Percentiles rank a stretch among this genome's conserved stretches.
phyloP scores from a whole-genome alignment of 2,888 invertebrate species.

The Scotopteryx bipunctaria region DNA sequence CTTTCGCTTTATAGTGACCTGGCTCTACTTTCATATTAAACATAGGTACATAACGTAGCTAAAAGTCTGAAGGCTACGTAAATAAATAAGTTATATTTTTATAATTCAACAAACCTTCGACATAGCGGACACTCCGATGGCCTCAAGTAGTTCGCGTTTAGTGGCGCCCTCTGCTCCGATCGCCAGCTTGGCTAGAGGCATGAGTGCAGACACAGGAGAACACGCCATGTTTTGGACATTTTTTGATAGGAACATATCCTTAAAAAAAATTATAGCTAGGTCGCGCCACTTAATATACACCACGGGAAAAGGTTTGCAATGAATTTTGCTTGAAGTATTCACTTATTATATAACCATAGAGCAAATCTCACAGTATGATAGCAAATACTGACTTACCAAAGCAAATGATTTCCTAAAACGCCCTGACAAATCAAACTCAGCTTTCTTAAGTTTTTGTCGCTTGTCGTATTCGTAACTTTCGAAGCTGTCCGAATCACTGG shows the following conservation, averaged over 20 bases:
- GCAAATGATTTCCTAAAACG: conserved; percentile 6
- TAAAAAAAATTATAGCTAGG: not conserved
- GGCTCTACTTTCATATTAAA: too few species aligned
- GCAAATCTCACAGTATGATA: not conserved
- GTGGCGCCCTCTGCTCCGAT: conserved; percentile 48
- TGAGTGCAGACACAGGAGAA: conserved; percentile 59
- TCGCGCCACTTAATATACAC: too few species aligned
- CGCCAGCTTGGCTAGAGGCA: conserved; percentile 58
- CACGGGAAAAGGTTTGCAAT: too few species aligned
- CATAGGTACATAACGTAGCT: too few species aligned
- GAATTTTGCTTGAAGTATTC: too few species aligned
- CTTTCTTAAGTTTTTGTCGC: not conserved
- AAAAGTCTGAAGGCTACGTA: too few species aligned
- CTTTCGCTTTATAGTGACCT: too few species aligned
- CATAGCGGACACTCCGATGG: conserved; percentile 41
- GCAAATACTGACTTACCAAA: conserved; percentile 2
- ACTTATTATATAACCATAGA: too few species aligned
- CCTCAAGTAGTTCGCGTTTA: conserved; percentile 43
- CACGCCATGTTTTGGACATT: conserved; percentile 42
- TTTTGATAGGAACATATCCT: conserved; percentile 6
- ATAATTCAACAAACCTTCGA: conserved; percentile 3
- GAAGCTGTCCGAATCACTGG: not conserved
- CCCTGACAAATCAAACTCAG: conserved; percentile 7
- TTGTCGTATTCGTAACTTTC: too few species aligned
- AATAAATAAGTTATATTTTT: too few species aligned